phyloP scores from a whole-genome alignment of 2,113 vertebrate species.

The Falcunculus frontatus region DNA sequence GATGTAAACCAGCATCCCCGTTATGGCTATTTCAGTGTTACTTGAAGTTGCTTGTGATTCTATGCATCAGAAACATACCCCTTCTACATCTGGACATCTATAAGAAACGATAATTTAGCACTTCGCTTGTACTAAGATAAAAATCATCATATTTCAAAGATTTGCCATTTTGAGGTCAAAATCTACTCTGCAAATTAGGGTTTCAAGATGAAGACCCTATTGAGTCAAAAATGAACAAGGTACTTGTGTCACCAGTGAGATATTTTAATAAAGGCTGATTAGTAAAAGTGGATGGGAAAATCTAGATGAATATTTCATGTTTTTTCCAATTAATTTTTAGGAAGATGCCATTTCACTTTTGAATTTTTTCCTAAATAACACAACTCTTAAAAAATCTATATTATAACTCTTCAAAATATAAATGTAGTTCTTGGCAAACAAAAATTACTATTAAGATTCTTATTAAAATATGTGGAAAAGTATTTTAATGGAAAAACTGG shows the following conservation, averaged over 20 bases:
- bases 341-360: background rate
- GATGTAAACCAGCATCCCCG: background rate
- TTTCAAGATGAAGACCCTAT: background rate
- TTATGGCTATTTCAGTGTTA: background rate
- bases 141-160: background rate
- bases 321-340: background rate
- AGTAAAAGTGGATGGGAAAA: background rate
- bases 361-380: background rate
- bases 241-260: background rate
- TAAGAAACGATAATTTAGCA: background rate
- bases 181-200: background rate
- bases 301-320: rapidly evolving
- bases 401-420: background rate
- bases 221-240: background rate
- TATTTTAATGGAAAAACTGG: background rate
- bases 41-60: background rate
- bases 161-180: background rate
- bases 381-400: background rate
- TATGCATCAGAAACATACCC: background rate
- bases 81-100: background rate
- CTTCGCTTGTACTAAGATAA: background rate
- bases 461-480: background rate
- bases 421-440: background rate
- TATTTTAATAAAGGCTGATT: background rate
- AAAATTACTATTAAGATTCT: background rate